These are phyloP conservation scores for Heterodera schachtii DNA, from an alignment of 1,140 invertebrate genomes.

Conservation along the genomic window DNA sequence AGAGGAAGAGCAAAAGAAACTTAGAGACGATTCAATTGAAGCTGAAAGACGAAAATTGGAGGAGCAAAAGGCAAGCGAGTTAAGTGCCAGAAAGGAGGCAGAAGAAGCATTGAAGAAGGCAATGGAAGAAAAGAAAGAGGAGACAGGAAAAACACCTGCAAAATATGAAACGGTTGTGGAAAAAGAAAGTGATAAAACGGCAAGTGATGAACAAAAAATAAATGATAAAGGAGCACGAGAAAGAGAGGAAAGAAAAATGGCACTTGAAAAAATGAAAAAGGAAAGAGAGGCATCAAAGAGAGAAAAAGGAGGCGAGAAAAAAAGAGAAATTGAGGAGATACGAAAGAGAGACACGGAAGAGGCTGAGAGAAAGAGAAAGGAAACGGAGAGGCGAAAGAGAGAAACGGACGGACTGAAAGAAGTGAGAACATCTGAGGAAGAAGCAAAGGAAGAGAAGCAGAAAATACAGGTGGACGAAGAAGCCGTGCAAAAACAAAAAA, in stretches of 20 bases:
- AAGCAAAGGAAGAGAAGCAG: slow-evolving; percentile 5
- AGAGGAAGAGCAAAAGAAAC: slow-evolving; percentile 11
- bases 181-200: background rate
- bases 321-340: slow-evolving; percentile 24
- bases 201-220: slow-evolving; percentile 13
- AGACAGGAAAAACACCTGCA: background rate
- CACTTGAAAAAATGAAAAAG: slow-evolving; percentile 15
- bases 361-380: slow-evolving; percentile 27
- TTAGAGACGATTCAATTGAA: background rate
- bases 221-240: background rate
- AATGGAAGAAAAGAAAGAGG: slow-evolving; percentile 1
- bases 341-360: slow-evolving; percentile 24
- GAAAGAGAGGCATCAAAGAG: slow-evolving; percentile 14
- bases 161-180: background rate
- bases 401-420: slow-evolving; percentile 2
- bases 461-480: slow-evolving; percentile 5
- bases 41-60: slow-evolving; percentile 22
- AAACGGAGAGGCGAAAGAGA: slow-evolving; percentile 7
- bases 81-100: slow-evolving; percentile 7
- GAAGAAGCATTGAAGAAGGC: slow-evolving; percentile 27
- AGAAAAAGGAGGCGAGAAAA: slow-evolving; percentile 22
- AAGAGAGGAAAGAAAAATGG: slow-evolving; percentile 35
- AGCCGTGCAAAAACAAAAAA: background rate
- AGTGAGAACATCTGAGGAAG: background rate
- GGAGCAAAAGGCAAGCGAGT: slow-evolving; percentile 8